Base-by-base conservation (phyloP, 2,888 invertebrate species). In the Himalopsyche tibetana region DNA sequence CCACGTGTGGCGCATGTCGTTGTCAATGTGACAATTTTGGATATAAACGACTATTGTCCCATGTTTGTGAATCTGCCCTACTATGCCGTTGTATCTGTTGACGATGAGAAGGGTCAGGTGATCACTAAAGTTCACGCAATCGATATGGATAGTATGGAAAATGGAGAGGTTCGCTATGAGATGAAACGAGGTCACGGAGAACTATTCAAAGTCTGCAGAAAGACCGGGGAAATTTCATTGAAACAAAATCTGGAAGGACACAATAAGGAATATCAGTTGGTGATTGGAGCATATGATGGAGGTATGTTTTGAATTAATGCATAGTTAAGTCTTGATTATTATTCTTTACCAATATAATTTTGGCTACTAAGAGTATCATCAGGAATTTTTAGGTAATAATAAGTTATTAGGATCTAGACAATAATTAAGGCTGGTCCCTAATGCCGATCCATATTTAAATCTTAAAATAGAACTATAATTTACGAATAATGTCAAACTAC, bases 1-100 rank as follows among this genome's bases (percentile, higher is more conserved):
- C 94, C 95, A 0, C 91, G 97, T 86, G 95, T 97, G 87, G 97
- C 98, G 79, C 97, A 97, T 90, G 96, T 97, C 55, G 94, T 96
- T 82, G 96, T 99, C 17, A 95, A 96, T 91, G 95, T 99, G 36
- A 94, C 95, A 40, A 96, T 99, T 87, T 92, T 96, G 89, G 99
- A 99, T 93, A 95, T 97, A 87, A 99, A 99, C 92, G 99, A 99
- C 93, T 98, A 98, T 92, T 96, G 97, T 89, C 99, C 99, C 11
- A 95, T 96, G 94, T 99, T 99, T 93, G 96, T 98, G 85, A 97
- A 97, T 92, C 94, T 96, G 90, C 99, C 99, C 0, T 99, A 99
- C 92, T 97, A 96, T 90, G 98, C 98, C 45, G 97, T 98, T 9
- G 97, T 98, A 86, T 96, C 97, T 36, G 96, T 98, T 51, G 97